Percentiles rank a stretch among this genome's conserved stretches.
phyloP scores from a whole-genome alignment of 2,888 invertebrate genomes.

The Eupithecia centaureata region DNA sequence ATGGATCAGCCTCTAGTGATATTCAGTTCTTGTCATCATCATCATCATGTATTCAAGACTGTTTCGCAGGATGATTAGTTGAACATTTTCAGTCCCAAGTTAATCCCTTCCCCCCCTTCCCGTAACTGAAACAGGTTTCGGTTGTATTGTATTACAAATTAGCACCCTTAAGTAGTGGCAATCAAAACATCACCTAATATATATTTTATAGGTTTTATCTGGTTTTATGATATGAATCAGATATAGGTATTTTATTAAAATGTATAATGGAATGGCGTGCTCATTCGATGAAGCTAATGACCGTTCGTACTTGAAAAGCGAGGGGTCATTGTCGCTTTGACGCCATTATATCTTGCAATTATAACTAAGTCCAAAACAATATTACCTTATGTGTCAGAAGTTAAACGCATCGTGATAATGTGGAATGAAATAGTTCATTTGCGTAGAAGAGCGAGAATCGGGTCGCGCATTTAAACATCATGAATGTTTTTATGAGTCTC shows the following conservation, averaged over 20 bases:
- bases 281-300: slow-evolving; percentile 56
- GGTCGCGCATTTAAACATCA: neutral
- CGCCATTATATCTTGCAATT: slow-evolving; percentile 70
- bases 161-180: neutral
- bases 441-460: neutral
- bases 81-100: neutral
- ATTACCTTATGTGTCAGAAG: neutral
- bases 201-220: slow-evolving; percentile 10
- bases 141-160: neutral
- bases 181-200: neutral
- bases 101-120: neutral
- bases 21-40: neutral
- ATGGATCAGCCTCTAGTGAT: neutral
- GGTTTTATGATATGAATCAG: slow-evolving; percentile 30
- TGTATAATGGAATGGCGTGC: slow-evolving; percentile 45
- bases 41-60: neutral
- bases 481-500: neutral
- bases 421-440: neutral
- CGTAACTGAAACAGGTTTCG: neutral
- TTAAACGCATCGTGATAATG: neutral
- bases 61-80: neutral
- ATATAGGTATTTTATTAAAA: slow-evolving; percentile 35
- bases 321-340: slow-evolving; percentile 73
- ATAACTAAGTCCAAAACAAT: slow-evolving; percentile 55
- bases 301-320: slow-evolving; percentile 72